Conservation (phyloP, 2,888 invertebrate genomes). For the Dusona sp. region DNA sequence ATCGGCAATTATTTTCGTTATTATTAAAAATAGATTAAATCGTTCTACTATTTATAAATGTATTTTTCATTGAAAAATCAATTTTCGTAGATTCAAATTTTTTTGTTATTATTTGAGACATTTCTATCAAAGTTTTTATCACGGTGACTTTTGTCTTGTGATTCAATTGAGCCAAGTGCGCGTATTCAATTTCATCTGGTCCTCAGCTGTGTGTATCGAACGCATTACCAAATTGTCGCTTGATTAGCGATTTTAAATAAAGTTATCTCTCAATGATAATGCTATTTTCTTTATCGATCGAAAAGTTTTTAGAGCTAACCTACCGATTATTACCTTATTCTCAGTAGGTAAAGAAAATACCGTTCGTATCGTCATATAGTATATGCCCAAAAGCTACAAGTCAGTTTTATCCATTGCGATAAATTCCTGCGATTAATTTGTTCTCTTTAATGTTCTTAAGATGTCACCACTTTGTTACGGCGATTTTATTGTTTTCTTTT, state of each 20-base stretch:
- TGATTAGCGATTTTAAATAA: background rate
- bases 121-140: background rate
- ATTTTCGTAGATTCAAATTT: background rate
- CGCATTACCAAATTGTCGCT: background rate
- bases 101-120: no score
- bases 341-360: background rate
- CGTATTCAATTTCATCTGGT: background rate
- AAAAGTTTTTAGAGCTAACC: background rate
- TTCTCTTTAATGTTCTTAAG: background rate
- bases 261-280: background rate
- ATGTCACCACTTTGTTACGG: slow-evolving; percentile 9
- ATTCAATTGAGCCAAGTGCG: background rate
- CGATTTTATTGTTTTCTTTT: background rate
- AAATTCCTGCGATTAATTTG: no score
- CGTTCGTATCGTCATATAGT: background rate
- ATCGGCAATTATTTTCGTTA: background rate
- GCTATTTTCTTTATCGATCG: background rate
- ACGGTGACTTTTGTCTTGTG: no score
- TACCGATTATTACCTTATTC: background rate
- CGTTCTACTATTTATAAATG: background rate
- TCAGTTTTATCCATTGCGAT: slow-evolving; percentile 13
- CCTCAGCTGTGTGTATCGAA: background rate
- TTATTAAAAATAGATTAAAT: background rate
- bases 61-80: background rate
- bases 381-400: background rate